Evolutionary conservation across 2,888 invertebrate genomes (phyloP).

Genomic region (Troides oblongomaculatus): DNA sequence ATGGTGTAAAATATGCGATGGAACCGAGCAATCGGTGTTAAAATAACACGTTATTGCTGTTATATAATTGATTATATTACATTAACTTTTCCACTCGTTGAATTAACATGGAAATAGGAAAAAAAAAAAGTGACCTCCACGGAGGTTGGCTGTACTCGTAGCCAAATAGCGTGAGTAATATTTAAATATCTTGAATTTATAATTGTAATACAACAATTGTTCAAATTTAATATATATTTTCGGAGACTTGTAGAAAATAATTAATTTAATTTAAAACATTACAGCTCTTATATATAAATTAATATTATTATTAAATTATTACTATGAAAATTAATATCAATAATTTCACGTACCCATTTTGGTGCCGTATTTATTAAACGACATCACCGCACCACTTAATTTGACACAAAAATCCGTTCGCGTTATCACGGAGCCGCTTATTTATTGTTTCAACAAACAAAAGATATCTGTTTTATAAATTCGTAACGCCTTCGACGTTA

Average conservation of each 20-base stretch:
- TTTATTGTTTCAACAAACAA: constrained; percentile 35
- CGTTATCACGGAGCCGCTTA: constrained; percentile 31
- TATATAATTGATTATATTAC: constrained; percentile 10
- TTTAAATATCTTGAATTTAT: background rate
- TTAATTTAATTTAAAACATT: background rate
- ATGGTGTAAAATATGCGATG: constrained; percentile 22
- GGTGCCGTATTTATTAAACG: constrained; percentile 30
- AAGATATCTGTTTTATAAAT: constrained; percentile 35
- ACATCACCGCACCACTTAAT: constrained; percentile 32
- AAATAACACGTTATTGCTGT: constrained; percentile 5
- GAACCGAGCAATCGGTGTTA: constrained; percentile 16
- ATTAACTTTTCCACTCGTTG: constrained; percentile 4
- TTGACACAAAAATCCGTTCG: constrained; percentile 33
- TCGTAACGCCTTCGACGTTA: constrained; percentile 33
- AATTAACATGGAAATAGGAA: constrained; percentile 6
- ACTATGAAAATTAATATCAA: background rate
- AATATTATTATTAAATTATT: background rate
- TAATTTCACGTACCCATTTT: constrained; percentile 33
- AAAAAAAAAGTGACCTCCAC: constrained; percentile 22
- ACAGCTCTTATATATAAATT: background rate
- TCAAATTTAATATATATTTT: no score
- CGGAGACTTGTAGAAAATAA: background rate
- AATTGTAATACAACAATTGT: no score
- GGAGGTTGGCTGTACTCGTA: constrained; percentile 17
- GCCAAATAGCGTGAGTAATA: background rate